A percentile compares a stretch with the other conserved stretches of the same genome.
These are phyloP conservation scores for Dione vanillae DNA, from an alignment of 2,888 invertebrate genomes.

Conservation along the genomic window DNA sequence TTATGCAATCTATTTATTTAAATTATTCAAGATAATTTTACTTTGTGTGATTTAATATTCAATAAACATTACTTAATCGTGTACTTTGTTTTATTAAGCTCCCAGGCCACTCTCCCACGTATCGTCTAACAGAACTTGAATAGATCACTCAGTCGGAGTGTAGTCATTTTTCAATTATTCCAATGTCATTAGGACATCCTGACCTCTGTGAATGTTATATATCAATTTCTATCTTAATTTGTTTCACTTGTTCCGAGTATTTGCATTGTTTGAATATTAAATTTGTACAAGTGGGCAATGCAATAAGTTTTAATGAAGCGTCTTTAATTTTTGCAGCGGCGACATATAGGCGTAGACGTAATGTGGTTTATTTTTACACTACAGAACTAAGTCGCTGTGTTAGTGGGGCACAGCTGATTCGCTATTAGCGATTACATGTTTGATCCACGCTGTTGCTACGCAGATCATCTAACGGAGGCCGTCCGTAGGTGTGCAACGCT, in stretches of 20 bases:
- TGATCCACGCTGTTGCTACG: conserved; percentile 45
- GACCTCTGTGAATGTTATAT: conserved; percentile 62
- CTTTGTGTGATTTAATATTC: conserved; percentile 63
- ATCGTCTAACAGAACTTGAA: conserved; percentile 60
- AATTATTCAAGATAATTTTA: conserved; percentile 57
- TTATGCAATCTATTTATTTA: conserved; percentile 76
- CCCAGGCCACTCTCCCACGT: conserved; percentile 41
- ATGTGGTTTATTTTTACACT: conserved; percentile 50
- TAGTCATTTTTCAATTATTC: conserved; percentile 79
- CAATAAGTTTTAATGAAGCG: conserved; percentile 30
- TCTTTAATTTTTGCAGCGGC: conserved; percentile 16
- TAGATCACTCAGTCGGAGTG: conserved; percentile 63
- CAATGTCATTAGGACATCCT: conserved; percentile 76
- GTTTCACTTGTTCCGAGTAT: conserved; percentile 10
- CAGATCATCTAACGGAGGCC: conserved; percentile 39
- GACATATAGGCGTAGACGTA: neutral
- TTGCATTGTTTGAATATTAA: conserved; percentile 52
- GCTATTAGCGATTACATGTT: conserved; percentile 48
- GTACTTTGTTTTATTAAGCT: conserved; percentile 48
- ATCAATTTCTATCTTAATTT: conserved; percentile 32
- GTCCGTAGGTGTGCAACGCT: conserved; percentile 41
- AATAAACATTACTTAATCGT: conserved; percentile 73
- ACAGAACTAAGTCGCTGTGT: conserved; percentile 58
- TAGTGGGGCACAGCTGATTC: conserved; percentile 60
- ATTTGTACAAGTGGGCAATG: conserved; percentile 66